Base-by-base conservation (phyloP, 2,888 invertebrate genomes). In the Dryobota labecula region DNA sequence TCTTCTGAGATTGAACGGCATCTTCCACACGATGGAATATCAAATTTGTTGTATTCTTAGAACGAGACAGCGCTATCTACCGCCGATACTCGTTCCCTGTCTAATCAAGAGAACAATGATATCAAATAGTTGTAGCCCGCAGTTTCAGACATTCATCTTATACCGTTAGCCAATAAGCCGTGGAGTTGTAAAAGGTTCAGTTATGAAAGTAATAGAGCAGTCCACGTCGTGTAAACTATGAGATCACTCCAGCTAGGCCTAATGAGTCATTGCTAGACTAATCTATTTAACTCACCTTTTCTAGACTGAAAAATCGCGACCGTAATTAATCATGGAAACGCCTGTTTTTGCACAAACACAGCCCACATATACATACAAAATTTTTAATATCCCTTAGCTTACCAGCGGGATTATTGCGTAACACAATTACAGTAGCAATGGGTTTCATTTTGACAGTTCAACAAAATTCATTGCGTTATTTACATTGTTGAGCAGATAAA, bases 41-140 rank as follows among this genome's bases (percentile, higher is more conserved):
- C 41, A 58, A 66, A 27, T 60, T 49, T 24, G 33, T 51, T 51
- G 43, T 43, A 38, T 15, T 30, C 49, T 24, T 24, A 38, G 74
- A 74, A 30, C 1, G 65, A 30, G 57, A 73, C 20, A 51, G 49
- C 18, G 38, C 36, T 73, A 65, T 57, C 49, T 65, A 43, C 8
- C n/a, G 18, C 13, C 8, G 49, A 51, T 64, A 36, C 24, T 30
- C 24, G 41, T 54, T 66, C 79, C 54, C 45, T 70, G 57, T 70
- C 54, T 60, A 67, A 78, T 70, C 71, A 71, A 65, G 80, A 65
- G 68, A 71, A 79, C 80, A 79, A 71, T 79, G 63, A 53, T 79
- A 78, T 73, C 78, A 66, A 78, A 74, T 78, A 70, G 74, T 79
- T 70, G 68, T 73, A 77, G 77, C 53, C 47, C 45, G 43, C 65